Evolutionary conservation across 2,113 vertebrate genomes (phyloP), one percentile per base, ranked within the genome.

Genomic region (Centropristis striata): DNA sequence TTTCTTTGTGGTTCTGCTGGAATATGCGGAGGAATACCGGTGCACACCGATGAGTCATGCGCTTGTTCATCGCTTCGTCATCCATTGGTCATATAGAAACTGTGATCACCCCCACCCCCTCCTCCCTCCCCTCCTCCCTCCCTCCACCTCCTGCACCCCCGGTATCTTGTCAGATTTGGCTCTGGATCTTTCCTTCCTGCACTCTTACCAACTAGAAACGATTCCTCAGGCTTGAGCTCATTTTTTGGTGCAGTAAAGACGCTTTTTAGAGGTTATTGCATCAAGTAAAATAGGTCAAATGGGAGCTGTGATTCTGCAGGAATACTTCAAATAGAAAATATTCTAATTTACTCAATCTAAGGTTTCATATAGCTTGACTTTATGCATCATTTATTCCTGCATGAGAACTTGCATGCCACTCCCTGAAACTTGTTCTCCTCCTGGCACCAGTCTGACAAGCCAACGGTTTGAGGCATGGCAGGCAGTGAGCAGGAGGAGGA

Each of bases 21-120:
- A 81, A 66, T 83, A 82, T 86, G 81, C 85, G 76, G 66, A 85
- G 83, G 86, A 80, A 89, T 90, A 83, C 78, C 75, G 71, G 63
- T 78, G 77, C 86, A 87, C 87, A 75, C 58, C 64, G 83, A 88
- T 88, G 90, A 92, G 78, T 90, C 90, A 90, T 90, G 71, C 76
- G 44, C 83, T 80, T 70, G 66, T 75, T 86, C 81, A 64, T 73
- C 57, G 71, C 89, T 69, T 90, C 74, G 85, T 92, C 88, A 89
- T 88, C 77, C 66, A 67, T 78, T 88, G 79, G 80, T 60, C 80
- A 74, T 75, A 71, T 67, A 81, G 70, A 82, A 55, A 78, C 27
- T 71, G 32, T 68, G 73, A 63, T 8, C 0, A 5, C 27, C 11
- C 32, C 27, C 16, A 0, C 42, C 36, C 53, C 59, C 20, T 1